A percentile compares a stretch with the other conserved stretches of the same genome.
These are phyloP conservation scores for Lanius collurio DNA, from an alignment of 2,113 vertebrate genomes.

Conservation along the genomic window DNA sequence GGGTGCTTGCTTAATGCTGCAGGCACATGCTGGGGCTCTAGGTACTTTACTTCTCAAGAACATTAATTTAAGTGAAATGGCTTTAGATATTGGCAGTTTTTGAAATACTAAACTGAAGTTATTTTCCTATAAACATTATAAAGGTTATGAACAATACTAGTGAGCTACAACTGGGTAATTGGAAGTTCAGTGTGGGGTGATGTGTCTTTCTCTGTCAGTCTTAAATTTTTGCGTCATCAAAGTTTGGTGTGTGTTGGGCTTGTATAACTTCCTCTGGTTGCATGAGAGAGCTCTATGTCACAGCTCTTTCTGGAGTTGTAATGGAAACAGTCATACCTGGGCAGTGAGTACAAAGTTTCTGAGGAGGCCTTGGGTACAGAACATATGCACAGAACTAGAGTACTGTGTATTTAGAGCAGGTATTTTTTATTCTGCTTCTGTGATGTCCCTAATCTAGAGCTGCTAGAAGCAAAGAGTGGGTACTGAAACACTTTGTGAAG, in stretches of 20 bases:
- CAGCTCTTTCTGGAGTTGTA: not conserved
- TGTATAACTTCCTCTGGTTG: not conserved
- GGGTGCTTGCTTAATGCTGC: not conserved
- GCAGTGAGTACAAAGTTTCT: not conserved
- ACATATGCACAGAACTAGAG: accelerated
- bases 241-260: not conserved
- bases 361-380: not conserved
- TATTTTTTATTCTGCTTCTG: not conserved
- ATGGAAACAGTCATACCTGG: not conserved
- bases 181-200: not conserved
- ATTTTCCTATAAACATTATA: not conserved
- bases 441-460: not conserved
- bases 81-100: not conserved
- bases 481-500: not conserved
- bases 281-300: not conserved
- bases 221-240: not conserved
- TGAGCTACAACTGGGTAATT: not conserved
- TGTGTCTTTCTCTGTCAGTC: not conserved
- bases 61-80: not conserved
- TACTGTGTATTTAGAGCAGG: not conserved
- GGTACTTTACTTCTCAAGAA: not conserved
- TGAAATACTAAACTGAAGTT: not conserved
- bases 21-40: not conserved
- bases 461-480: not conserved
- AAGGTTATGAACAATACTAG: not conserved